These are phyloP conservation scores for Onychomys arenicola DNA, from an alignment of 2,797 vertebrate species.

Conservation along the genomic window DNA sequence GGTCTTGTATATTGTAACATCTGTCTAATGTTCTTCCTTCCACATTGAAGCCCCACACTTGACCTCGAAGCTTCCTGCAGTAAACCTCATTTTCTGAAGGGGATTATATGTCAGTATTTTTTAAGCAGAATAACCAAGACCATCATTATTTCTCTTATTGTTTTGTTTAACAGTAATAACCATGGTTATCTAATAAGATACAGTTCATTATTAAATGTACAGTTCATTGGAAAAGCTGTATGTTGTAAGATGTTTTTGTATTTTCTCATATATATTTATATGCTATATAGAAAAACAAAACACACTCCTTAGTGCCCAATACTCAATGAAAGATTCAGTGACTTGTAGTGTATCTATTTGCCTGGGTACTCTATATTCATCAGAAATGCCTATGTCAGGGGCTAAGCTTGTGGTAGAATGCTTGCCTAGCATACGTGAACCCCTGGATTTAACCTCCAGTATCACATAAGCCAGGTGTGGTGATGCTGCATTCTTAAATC, in stretches of 20 bases:
- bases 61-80: background rate
- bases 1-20: background rate
- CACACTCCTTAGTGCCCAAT: background rate
- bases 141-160: background rate
- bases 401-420: background rate
- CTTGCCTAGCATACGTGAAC: background rate
- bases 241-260: background rate
- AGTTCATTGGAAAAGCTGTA: background rate
- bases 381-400: background rate
- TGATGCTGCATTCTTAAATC: background rate
- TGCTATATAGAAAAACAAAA: constrained; percentile 32
- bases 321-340: background rate
- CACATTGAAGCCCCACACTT: background rate
- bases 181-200: background rate
- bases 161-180: background rate
- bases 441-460: background rate
- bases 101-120: background rate
- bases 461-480: background rate
- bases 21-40: background rate
- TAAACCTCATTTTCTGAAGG: background rate
- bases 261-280: background rate
- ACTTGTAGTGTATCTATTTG: background rate
- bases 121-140: background rate
- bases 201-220: background rate
- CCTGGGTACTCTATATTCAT: background rate